phyloP scores from a whole-genome alignment of 1,140 invertebrate species.

The Drosophila baimaii region DNA sequence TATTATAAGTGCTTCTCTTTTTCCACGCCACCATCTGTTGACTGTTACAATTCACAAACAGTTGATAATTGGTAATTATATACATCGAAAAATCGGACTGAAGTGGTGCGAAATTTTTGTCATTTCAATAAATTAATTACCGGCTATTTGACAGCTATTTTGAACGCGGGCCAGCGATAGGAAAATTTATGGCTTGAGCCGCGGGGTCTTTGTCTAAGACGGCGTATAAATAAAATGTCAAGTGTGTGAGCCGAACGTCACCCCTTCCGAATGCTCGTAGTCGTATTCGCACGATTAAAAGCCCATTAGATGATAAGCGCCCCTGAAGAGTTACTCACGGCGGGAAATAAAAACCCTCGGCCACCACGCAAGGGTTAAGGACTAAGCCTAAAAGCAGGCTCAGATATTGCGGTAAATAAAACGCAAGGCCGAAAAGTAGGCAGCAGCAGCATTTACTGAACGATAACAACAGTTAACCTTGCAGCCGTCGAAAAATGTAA shows the following conservation, averaged over 20 bases:
- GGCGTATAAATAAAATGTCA: slow-evolving; percentile 36
- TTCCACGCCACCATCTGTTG: slow-evolving; percentile 35
- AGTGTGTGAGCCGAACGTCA: slow-evolving; percentile 14
- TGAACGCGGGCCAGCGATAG: slow-evolving; percentile 54
- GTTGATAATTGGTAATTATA: slow-evolving; percentile 48
- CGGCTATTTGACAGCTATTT: slow-evolving; percentile 67
- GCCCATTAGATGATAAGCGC: slow-evolving; percentile 66
- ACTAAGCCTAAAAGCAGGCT: slow-evolving; percentile 44
- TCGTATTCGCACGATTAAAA: slow-evolving; percentile 60
- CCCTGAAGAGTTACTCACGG: slow-evolving; percentile 11
- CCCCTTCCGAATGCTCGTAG: background rate
- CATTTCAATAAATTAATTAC: slow-evolving; percentile 48
- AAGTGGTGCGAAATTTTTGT: slow-evolving; percentile 69
- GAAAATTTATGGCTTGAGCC: slow-evolving; percentile 53
- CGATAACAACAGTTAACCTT: slow-evolving; percentile 34
- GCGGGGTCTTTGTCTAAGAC: slow-evolving; percentile 16
- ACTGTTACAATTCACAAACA: slow-evolving; percentile 46
- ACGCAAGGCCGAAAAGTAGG: slow-evolving; percentile 46
- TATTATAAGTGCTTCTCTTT: slow-evolving; percentile 9
- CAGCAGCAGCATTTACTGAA: slow-evolving; percentile 10
- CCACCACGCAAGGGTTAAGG: slow-evolving; percentile 33
- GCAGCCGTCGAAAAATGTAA: slow-evolving; percentile 27
- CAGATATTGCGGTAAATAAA: background rate
- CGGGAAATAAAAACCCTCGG: background rate
- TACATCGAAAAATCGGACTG: slow-evolving; percentile 25